A percentile compares a stretch with the other conserved stretches of the same genome.
Conservation (phyloP, 2,888 invertebrate species). For the Diaphora mendica region DNA sequence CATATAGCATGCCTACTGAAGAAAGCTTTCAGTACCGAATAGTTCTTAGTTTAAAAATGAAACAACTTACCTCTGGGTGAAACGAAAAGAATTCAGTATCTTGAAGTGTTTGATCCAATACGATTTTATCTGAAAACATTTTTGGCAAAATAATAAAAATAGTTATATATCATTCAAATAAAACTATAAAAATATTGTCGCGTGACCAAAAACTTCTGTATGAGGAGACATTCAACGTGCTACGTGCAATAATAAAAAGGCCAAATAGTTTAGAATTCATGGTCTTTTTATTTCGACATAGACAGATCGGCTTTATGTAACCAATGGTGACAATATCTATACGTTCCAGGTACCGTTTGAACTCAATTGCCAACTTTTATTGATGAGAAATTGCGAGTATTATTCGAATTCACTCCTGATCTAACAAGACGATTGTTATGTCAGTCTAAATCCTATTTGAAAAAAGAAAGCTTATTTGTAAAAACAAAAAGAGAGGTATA, state of each 20-base stretch:
- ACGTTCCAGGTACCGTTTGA: slow-evolving; percentile 6
- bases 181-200: slow-evolving; percentile 58
- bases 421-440: background rate
- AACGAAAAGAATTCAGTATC: slow-evolving; percentile 87
- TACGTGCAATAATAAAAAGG: slow-evolving; percentile 67
- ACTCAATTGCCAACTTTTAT: background rate
- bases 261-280: slow-evolving; percentile 46
- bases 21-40: too few relatives aligned
- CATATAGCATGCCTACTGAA: too few relatives aligned
- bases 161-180: slow-evolving; percentile 36
- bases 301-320: slow-evolving; percentile 17
- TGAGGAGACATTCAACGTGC: slow-evolving; percentile 58
- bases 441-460: background rate
- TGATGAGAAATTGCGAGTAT: background rate
- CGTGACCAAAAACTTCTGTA: slow-evolving; percentile 62
- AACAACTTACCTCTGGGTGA: slow-evolving; percentile 82
- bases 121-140: slow-evolving; percentile 88
- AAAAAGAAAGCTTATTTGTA: background rate
- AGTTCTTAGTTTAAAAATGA: background rate
- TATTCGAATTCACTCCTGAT: background rate
- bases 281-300: slow-evolving; percentile 46
- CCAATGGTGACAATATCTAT: background rate
- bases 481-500: background rate
- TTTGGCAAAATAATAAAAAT: slow-evolving; percentile 19
- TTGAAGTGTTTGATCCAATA: slow-evolving; percentile 88